Percentiles rank a stretch among this genome's conserved stretches.
Conservation (phyloP, 2,113 vertebrate genomes). For the Azemiops feae region DNA sequence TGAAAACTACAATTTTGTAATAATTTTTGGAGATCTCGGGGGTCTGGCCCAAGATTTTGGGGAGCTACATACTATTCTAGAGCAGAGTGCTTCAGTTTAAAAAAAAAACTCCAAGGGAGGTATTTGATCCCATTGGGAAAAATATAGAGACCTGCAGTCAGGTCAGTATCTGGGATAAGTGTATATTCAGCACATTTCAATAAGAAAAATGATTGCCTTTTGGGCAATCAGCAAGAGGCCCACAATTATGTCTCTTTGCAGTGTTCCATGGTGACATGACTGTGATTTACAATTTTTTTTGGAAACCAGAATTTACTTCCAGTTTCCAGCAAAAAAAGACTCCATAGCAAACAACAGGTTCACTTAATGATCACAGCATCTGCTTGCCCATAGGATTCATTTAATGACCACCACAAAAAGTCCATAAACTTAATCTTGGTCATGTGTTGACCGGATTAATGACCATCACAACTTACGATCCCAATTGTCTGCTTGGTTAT, state of each 20-base stretch:
- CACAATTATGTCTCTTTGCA: too few relatives aligned
- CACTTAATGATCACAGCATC: neutral
- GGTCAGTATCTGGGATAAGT: neutral
- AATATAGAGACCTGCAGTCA: neutral
- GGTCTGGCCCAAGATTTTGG: neutral
- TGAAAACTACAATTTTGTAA: neutral
- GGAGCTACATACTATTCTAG: neutral
- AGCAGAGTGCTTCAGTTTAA: neutral
- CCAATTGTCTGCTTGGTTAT: neutral
- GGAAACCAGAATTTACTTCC: neutral
- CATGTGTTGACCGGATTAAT: neutral
- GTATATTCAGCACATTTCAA: neutral
- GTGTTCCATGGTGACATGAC: neutral
- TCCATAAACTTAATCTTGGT: neutral
- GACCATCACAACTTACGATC: neutral
- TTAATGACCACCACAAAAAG: neutral
- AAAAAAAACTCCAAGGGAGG: neutral
- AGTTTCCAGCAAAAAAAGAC: neutral
- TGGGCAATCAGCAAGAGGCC: neutral
- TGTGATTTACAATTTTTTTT: neutral
- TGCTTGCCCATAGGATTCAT: neutral
- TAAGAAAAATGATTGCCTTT: neutral
- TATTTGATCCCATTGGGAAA: neutral
- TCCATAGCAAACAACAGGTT: neutral
- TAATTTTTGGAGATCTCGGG: neutral